Evolutionary conservation across 2,113 vertebrate genomes (phyloP).

Genomic region (Mormyrus iriodes): DNA sequence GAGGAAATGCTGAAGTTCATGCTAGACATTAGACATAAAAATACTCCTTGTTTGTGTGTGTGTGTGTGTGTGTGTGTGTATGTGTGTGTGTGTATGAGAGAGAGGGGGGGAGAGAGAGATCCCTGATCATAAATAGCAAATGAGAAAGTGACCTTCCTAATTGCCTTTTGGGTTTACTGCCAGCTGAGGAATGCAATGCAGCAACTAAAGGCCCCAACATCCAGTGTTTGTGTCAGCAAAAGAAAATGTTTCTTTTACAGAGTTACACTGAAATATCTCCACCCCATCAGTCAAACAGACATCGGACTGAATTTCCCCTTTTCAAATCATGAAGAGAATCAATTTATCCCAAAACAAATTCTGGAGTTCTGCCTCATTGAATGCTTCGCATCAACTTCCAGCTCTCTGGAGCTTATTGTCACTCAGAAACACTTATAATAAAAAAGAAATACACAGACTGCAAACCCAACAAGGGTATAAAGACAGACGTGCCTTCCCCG

Average conservation of each 20-base stretch:
- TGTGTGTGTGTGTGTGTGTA: neutral
- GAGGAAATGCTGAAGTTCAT: neutral
- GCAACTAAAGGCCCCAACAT: neutral
- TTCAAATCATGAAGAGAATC: neutral
- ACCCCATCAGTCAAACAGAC: neutral
- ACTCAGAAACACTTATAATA: neutral
- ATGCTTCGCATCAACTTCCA: neutral
- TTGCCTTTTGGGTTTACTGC: neutral
- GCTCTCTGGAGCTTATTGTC: neutral
- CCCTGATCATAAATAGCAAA: neutral
- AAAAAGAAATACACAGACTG: neutral
- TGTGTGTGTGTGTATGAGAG: neutral
- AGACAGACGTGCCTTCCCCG: neutral
- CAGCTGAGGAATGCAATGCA: neutral
- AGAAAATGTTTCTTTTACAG: neutral
- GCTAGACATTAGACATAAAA: neutral
- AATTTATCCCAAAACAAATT: neutral
- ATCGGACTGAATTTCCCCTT: neutral
- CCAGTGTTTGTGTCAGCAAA: neutral
- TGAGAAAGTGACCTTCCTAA: neutral
- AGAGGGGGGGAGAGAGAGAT: neutral
- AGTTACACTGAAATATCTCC: neutral
- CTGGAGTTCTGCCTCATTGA: neutral
- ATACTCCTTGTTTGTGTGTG: neutral
- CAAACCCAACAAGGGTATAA: neutral